Conservation (phyloP, 2,113 vertebrate genomes). For the Orientallactaga bullata region DNA sequence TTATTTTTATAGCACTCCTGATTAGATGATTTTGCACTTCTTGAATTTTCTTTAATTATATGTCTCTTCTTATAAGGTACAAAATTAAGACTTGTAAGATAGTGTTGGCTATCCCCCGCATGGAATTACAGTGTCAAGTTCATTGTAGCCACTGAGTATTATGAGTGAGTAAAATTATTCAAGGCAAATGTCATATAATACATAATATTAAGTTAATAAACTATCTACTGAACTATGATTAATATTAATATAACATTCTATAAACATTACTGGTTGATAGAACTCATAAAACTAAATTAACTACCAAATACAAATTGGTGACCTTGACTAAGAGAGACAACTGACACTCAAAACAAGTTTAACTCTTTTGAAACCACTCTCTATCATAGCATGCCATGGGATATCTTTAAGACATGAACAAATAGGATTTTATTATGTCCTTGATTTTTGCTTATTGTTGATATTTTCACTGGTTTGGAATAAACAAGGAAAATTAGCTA, state of each 20-base stretch:
- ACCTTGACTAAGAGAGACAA: not conserved
- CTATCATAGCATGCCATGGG: not conserved
- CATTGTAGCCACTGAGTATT: not conserved
- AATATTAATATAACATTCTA: not conserved
- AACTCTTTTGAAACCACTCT: constrained; percentile 1
- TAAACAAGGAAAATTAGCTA: constrained; percentile 18
- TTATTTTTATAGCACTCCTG: constrained; percentile 38
- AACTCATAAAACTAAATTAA: constrained; percentile 8
- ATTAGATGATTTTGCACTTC: constrained; percentile 31
- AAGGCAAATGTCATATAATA: not conserved
- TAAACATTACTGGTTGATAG: constrained; percentile 1
- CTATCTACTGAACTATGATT: not conserved
- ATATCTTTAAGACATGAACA: not conserved
- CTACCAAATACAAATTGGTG: constrained; percentile 33
- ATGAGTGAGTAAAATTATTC: constrained; percentile 33
- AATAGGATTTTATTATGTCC: not conserved
- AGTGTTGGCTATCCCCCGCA: constrained; percentile 1
- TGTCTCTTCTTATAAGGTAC: constrained; percentile 52
- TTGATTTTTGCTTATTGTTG: not conserved
- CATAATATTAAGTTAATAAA: constrained; percentile 1
- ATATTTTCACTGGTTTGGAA: not conserved
- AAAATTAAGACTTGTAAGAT: constrained; percentile 43
- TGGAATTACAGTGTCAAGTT: not conserved
- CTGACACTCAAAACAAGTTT: not conserved
- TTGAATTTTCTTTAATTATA: constrained; percentile 68